These are phyloP conservation scores for Diabrotica undecimpunctata DNA, from an alignment of 1,140 invertebrate genomes.

Conservation along the genomic window DNA sequence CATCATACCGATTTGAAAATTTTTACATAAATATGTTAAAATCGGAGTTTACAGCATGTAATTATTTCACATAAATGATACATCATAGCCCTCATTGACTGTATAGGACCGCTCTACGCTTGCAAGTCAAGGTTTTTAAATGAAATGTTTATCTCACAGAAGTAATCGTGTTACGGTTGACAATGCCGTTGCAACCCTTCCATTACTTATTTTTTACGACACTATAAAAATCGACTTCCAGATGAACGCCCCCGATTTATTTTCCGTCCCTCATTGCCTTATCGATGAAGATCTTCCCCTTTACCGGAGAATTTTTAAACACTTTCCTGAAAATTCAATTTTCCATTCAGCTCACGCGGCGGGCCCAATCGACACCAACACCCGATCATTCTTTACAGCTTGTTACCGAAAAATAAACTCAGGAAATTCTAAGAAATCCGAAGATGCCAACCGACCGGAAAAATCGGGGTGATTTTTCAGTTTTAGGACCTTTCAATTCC, in stretches of 20 bases:
- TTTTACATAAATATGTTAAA: too few relatives aligned
- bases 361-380: slow-evolving; percentile 1
- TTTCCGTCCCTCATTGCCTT: not conserved
- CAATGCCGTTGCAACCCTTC: too few relatives aligned
- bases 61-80: too few relatives aligned
- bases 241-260: not conserved
- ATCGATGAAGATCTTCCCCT: slow-evolving; percentile 2
- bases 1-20: too few relatives aligned
- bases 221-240: not conserved
- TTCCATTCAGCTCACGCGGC: slow-evolving; percentile 1
- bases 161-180: too few relatives aligned
- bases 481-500: not conserved
- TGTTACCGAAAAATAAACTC: slow-evolving; percentile 1
- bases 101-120: too few relatives aligned
- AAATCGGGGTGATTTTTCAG: not conserved
- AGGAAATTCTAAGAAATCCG: not conserved
- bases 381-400: slow-evolving; percentile 1
- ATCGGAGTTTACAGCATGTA: too few relatives aligned
- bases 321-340: not conserved
- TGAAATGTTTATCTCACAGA: too few relatives aligned
- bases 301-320: not conserved
- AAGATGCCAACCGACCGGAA: not conserved
- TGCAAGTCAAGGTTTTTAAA: too few relatives aligned
- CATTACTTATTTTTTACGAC: too few relatives aligned
- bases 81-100: too few relatives aligned